Conservation (phyloP, 2,113 vertebrate genomes). For the Falco punctatus region DNA sequence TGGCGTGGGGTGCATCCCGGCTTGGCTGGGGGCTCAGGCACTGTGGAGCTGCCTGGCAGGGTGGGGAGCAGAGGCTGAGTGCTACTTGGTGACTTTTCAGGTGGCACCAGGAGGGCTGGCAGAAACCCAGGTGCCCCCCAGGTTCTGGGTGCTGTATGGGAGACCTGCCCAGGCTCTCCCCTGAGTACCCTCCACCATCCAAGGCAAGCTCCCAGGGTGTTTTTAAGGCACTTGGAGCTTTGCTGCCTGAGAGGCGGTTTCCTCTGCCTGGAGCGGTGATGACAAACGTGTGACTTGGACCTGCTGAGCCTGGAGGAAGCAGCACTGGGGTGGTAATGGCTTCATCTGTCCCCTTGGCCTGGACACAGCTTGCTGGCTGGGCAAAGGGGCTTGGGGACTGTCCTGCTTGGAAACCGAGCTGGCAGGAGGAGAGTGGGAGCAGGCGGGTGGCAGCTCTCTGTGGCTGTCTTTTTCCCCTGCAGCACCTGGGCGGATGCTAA, state of each 20-base stretch:
- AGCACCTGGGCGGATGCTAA: background rate
- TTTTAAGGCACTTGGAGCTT: background rate
- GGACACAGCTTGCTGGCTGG: background rate
- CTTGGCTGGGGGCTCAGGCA: fast-evolving
- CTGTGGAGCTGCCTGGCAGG: background rate
- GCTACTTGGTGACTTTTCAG: fast-evolving
- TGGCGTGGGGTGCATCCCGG: fast-evolving
- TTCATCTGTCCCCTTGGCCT: background rate
- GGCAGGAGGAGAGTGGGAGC: background rate
- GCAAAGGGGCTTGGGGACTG: background rate
- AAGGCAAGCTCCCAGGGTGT: background rate
- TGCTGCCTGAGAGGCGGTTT: fast-evolving
- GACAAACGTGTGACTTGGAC: background rate
- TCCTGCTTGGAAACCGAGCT: fast-evolving
- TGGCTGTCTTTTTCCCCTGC: background rate
- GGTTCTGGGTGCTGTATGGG: background rate
- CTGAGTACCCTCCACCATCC: fast-evolving
- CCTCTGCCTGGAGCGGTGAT: fast-evolving
- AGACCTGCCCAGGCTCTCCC: background rate
- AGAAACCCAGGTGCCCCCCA: background rate
- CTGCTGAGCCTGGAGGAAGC: background rate
- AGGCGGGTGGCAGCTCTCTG: fast-evolving
- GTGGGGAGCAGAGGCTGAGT: background rate
- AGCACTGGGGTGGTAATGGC: fast-evolving
- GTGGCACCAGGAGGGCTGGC: background rate